Evolutionary conservation across 2,797 vertebrate species (phyloP).

Genomic region (Euthynnus affinis): DNA sequence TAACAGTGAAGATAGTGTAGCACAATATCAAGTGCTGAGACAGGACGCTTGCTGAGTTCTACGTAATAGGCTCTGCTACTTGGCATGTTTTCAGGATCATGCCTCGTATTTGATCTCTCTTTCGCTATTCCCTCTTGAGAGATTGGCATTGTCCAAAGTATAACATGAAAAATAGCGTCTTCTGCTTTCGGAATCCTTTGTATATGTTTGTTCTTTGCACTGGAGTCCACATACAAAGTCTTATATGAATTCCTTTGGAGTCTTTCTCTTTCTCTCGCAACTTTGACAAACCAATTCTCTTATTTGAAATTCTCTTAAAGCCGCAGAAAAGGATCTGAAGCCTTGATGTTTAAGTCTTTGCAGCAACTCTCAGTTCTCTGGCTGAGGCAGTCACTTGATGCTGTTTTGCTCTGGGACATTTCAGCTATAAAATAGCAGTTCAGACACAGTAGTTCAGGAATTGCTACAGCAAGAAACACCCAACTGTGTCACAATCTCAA

Average conservation of each 20-base stretch:
- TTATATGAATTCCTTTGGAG: slow-evolving; percentile 59
- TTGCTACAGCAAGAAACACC: slow-evolving; percentile 52
- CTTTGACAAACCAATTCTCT: slow-evolving; percentile 73
- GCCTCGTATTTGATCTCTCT: slow-evolving; percentile 42
- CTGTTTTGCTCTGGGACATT: slow-evolving; percentile 70
- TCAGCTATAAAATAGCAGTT: slow-evolving; percentile 58
- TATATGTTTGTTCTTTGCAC: slow-evolving; percentile 58
- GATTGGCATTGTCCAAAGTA: slow-evolving; percentile 68
- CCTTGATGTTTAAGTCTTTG: slow-evolving; percentile 75
- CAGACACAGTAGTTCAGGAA: slow-evolving; percentile 51
- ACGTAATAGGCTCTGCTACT: slow-evolving; percentile 56
- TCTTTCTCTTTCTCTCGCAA: slow-evolving; percentile 50
- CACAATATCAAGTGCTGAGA: slow-evolving; percentile 50
- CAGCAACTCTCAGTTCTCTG: slow-evolving; percentile 54
- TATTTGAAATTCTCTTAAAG: slow-evolving; percentile 76
- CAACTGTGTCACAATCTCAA: slow-evolving; percentile 53
- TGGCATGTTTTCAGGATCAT: slow-evolving; percentile 61
- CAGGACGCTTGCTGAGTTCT: slow-evolving; percentile 34
- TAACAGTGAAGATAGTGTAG: slow-evolving; percentile 35
- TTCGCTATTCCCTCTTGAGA: slow-evolving; percentile 54
- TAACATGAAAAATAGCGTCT: slow-evolving; percentile 59
- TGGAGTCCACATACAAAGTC: slow-evolving; percentile 53
- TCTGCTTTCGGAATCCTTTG: slow-evolving; percentile 60
- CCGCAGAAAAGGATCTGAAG: slow-evolving; percentile 56
- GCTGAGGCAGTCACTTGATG: slow-evolving; percentile 65